phyloP scores from a whole-genome alignment of 2,888 invertebrate genomes.

The Patella ulyssiponensis region DNA sequence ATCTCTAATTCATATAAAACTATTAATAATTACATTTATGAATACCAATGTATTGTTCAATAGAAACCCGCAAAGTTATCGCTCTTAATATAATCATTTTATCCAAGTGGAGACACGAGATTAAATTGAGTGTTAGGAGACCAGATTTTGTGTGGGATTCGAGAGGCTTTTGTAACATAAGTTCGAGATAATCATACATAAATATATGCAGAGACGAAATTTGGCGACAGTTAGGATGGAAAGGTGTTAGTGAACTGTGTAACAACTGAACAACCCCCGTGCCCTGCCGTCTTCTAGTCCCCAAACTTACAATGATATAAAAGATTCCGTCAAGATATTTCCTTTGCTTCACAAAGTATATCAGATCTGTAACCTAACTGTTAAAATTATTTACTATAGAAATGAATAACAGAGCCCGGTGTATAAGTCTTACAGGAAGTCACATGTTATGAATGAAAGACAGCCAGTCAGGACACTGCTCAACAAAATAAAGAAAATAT shows the following conservation, averaged over 20 bases:
- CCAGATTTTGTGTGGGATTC: background rate
- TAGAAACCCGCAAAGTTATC: too few species aligned
- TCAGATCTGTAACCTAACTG: background rate
- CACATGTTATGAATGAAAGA: background rate
- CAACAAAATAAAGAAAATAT: background rate
- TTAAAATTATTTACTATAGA: constrained; percentile 4
- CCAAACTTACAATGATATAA: too few species aligned
- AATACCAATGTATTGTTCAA: too few species aligned
- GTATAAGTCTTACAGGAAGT: background rate
- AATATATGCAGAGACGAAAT: constrained; percentile 5
- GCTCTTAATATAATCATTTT: background rate
- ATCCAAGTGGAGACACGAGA: background rate
- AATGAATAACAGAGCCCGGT: background rate
- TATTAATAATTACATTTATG: too few species aligned
- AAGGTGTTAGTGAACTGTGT: background rate
- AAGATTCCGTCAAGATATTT: too few species aligned
- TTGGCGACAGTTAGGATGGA: constrained; percentile 1
- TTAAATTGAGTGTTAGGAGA: constrained; percentile 1
- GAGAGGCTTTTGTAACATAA: constrained; percentile 2
- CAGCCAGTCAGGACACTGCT: background rate
- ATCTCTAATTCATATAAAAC: too few species aligned
- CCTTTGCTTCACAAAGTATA: background rate
- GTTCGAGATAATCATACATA: background rate
- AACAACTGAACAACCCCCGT: too few species aligned
- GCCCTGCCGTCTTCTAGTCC: too few species aligned